Base-by-base conservation (phyloP, 2,113 vertebrate species). In the Platichthys stellatus region DNA sequence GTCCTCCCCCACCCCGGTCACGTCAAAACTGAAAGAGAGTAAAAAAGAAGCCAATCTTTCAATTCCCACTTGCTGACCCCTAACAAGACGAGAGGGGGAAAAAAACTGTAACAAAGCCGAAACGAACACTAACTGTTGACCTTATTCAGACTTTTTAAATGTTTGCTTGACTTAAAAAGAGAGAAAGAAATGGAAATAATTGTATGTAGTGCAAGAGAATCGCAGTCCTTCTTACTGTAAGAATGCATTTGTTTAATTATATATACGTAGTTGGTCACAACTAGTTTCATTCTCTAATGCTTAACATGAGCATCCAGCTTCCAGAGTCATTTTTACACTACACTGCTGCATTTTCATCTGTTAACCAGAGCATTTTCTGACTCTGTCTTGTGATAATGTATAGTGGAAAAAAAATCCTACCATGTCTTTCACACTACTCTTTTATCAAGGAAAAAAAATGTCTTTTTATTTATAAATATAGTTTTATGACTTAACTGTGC, bases 381-480 rank as follows among this genome's bases (percentile, higher is more conserved):
- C 87, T 93, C 81, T 88, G 89, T 93, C 86, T 92, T 90, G 85
- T 91, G 88, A 91, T 90, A 81, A 90, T 93, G 92, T 92, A 87
- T 91, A 91, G 86, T 94, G 92, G 84, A 83, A 80, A 74, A 68
- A 72, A 78, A 73, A 51, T 81, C 89, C 87, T 90, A 86, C 81
- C 85, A 90, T 85, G 84, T 88, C 86, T 93, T 92, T 93, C 90
- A 91, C 90, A 90, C 88, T 87, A 88, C 91, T 87, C 79, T 91
- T 92, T 90, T 92, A 88, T 89, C 82, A 87, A 92, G 86, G 63
- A 90, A 90, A 88, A 88, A 83, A 90, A 89, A 92, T 84, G 64
- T 89, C 88, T 94, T 96, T 96, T 96, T 95, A 96, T 97, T 97
- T 97, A 96, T 97, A 95, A 96, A 96, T 95, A 96, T 96, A 96